Percentiles rank a stretch among this genome's conserved stretches.
phyloP scores from a whole-genome alignment of 2,797 vertebrate species.

The Todus mexicanus region DNA sequence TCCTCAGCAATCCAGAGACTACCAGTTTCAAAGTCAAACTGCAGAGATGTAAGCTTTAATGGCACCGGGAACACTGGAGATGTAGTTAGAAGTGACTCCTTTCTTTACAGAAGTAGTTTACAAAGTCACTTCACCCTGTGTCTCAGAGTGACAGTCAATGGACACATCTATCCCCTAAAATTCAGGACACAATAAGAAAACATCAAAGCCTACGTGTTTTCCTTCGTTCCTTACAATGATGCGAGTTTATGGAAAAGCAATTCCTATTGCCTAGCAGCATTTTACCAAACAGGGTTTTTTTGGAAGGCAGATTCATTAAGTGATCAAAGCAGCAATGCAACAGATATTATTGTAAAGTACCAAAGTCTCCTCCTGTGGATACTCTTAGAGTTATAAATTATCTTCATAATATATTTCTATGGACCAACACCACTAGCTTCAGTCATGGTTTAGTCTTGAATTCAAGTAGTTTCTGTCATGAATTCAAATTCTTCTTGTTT shows the following conservation, averaged over 20 bases:
- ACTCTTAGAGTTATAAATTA: background rate
- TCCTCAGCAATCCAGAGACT: background rate
- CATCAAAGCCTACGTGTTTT: background rate
- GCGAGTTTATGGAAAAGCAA: background rate
- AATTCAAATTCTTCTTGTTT: conserved; percentile 5
- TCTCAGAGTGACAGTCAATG: background rate
- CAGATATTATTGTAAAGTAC: background rate
- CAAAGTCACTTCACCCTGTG: background rate
- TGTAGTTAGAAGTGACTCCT: background rate
- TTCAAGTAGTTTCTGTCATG: background rate
- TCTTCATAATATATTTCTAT: background rate
- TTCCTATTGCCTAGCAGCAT: background rate
- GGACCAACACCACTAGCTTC: background rate
- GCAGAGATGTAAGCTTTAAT: background rate
- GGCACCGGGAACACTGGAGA: background rate
- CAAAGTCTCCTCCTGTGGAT: background rate
- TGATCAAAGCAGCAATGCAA: background rate
- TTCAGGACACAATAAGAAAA: background rate
- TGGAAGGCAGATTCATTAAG: background rate
- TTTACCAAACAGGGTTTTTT: background rate
- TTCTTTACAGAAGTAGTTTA: background rate
- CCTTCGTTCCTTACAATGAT: background rate
- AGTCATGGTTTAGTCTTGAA: background rate
- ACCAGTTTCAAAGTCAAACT: background rate
- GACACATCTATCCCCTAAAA: background rate